A percentile compares a stretch with the other conserved stretches of the same genome.
Conservation (phyloP, 1,140 invertebrate species). For the Zaprionus inermis region DNA sequence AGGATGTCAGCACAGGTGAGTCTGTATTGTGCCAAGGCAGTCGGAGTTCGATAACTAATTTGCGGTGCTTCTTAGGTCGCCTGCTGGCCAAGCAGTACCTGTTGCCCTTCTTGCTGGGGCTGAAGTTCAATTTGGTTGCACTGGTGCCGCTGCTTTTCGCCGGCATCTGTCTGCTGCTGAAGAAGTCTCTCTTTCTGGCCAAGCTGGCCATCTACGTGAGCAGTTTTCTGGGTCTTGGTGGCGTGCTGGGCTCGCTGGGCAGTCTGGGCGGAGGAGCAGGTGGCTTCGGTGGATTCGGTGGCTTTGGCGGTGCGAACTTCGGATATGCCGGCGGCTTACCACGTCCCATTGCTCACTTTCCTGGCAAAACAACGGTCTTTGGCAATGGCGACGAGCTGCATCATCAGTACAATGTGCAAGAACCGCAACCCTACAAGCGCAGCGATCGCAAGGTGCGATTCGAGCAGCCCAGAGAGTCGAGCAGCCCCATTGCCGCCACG, state of each 20-base stretch:
- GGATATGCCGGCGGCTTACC: constrained; percentile 51
- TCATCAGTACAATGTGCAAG: constrained; percentile 71
- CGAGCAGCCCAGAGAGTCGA: constrained; percentile 58
- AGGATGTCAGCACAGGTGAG: constrained; percentile 85
- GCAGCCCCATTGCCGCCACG: constrained; percentile 1
- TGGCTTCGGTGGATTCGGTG: constrained; percentile 32
- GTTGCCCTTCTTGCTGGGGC: constrained; percentile 89
- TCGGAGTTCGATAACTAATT: not conserved
- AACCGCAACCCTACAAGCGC: constrained; percentile 69
- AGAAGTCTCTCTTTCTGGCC: constrained; percentile 89
- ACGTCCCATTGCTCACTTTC: constrained; percentile 62
- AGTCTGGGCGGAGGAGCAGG: constrained; percentile 40
- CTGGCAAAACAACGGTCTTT: constrained; percentile 62
- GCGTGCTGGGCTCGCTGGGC: constrained; percentile 79
- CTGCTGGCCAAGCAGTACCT: constrained; percentile 88
- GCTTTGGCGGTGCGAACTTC: constrained; percentile 47
- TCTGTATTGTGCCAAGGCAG: too few species aligned
- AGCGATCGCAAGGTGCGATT: constrained; percentile 74
- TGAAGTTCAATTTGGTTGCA: constrained; percentile 90
- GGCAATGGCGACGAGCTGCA: constrained; percentile 64
- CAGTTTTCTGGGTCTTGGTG: constrained; percentile 87
- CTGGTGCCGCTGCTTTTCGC: constrained; percentile 89
- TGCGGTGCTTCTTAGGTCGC: constrained; percentile 85
- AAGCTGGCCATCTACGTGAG: constrained; percentile 89
- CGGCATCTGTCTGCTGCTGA: constrained; percentile 88